Conservation (phyloP, 2,888 invertebrate genomes). For the Osmoderma eremita region DNA sequence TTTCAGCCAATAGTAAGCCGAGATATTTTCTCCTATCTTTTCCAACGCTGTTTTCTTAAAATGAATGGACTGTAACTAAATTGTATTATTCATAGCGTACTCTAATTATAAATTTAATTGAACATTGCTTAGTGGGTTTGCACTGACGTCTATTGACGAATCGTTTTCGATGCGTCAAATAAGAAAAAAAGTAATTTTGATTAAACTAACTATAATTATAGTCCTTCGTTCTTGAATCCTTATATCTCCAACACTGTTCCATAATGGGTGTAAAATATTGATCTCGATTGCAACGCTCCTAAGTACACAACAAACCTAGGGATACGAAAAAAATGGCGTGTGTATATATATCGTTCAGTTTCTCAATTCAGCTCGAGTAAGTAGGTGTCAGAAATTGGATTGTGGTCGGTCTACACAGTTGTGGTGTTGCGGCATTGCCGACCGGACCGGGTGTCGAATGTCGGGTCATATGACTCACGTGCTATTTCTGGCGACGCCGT, state of each 20-base stretch:
- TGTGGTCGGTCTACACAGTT: constrained; percentile 46
- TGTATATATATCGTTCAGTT: constrained; percentile 36
- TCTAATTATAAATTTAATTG: too few relatives aligned
- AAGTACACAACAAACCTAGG: constrained; percentile 9
- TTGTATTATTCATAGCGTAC: too few relatives aligned
- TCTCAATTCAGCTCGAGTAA: constrained; percentile 40
- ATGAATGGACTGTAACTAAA: too few relatives aligned
- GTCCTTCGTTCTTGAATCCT: background rate
- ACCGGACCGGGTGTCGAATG: constrained; percentile 53
- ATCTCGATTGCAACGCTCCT: constrained; percentile 28
- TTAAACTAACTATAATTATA: too few relatives aligned
- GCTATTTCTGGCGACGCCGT: constrained; percentile 57
- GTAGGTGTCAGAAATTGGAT: constrained; percentile 46
- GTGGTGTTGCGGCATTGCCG: constrained; percentile 52
- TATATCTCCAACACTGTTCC: background rate
- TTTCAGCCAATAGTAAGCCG: too few relatives aligned
- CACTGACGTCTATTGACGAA: too few relatives aligned
- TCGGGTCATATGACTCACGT: constrained; percentile 57
- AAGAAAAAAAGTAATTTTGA: too few relatives aligned
- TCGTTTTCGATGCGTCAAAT: too few relatives aligned
- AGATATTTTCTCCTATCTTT: too few relatives aligned
- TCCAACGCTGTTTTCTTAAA: too few relatives aligned
- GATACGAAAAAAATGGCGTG: constrained; percentile 6
- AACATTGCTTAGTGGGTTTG: too few relatives aligned
- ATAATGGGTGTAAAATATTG: constrained; percentile 11